Conservation (phyloP, 2,797 vertebrate genomes). For the Parambassis ranga region DNA sequence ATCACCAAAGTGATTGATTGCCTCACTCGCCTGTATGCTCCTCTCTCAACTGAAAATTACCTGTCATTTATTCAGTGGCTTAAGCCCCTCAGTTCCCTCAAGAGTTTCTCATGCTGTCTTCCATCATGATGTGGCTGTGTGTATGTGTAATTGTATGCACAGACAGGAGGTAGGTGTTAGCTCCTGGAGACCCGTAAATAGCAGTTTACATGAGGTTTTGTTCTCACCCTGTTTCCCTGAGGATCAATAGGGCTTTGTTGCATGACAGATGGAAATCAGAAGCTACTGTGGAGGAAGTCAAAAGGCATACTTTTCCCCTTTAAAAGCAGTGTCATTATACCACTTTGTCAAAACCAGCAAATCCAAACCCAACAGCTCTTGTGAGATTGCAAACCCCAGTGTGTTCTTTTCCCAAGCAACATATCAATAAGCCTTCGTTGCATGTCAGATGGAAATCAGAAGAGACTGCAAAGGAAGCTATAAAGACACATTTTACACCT, state of each 20-base stretch:
- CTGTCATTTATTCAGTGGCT: constrained; percentile 83
- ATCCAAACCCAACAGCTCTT: constrained; percentile 26
- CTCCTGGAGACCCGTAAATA: constrained; percentile 25
- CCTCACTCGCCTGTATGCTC: constrained; percentile 69
- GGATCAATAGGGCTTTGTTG: constrained; percentile 83
- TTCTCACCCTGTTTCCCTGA: constrained; percentile 63
- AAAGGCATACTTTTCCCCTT: constrained; percentile 50
- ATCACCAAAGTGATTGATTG: constrained; percentile 83
- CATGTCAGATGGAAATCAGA: constrained; percentile 74
- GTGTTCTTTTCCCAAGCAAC: constrained; percentile 26
- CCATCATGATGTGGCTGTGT: constrained; percentile 1
- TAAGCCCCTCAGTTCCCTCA: constrained; percentile 53
- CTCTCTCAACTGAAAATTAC: constrained; percentile 81
- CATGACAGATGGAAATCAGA: constrained; percentile 76
- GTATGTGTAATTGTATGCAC: constrained; percentile 30
- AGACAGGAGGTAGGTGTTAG: constrained; percentile 5
- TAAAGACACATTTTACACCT: constrained; percentile 42
- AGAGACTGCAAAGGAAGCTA: constrained; percentile 52
- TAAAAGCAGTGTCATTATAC: constrained; percentile 67
- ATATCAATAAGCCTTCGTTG: constrained; percentile 77
- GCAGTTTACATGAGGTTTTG: constrained; percentile 41
- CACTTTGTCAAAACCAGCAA: constrained; percentile 44
- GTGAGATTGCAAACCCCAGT: constrained; percentile 28
- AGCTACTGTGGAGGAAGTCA: constrained; percentile 57
- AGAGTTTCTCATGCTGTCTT: constrained; percentile 58